These are phyloP conservation scores for Manacus vitellinus DNA, from an alignment of 2,113 vertebrate species.

Conservation along the genomic window DNA sequence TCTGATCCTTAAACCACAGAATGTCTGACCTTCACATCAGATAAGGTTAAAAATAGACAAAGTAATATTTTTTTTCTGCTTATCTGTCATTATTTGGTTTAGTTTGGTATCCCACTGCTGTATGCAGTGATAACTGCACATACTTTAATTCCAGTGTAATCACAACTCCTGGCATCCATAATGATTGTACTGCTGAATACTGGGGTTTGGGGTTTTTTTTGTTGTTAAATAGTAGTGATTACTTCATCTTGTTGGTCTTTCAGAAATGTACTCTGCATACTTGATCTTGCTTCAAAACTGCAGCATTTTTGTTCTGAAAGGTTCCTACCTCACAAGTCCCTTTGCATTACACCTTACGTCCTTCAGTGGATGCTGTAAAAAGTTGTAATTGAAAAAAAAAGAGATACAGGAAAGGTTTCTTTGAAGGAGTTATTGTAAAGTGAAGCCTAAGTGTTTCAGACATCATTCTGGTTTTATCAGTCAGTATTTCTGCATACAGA, in stretches of 20 bases:
- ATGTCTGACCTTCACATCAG: not conserved
- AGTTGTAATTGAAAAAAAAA: not conserved
- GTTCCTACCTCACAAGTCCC: not conserved
- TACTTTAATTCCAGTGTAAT: constrained; percentile 5
- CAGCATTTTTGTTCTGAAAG: not conserved
- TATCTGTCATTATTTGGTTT: not conserved
- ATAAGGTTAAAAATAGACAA: constrained; percentile 21
- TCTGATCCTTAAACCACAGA: not conserved
- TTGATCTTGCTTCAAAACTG: not conserved
- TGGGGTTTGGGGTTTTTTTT: not conserved
- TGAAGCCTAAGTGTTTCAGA: not conserved
- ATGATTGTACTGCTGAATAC: not conserved
- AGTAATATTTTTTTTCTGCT: not conserved
- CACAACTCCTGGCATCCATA: not conserved
- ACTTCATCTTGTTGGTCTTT: not conserved
- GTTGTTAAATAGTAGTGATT: not conserved
- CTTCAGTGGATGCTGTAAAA: not conserved
- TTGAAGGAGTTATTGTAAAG: not conserved
- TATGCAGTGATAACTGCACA: not conserved
- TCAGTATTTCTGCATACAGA: not conserved
- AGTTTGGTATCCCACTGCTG: not conserved
- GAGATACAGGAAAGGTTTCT: not conserved
- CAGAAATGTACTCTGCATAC: not conserved
- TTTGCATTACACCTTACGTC: not conserved
- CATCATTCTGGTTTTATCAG: not conserved